phyloP scores from a whole-genome alignment of 2,797 vertebrate species.

The Denticeps clupeoides region DNA sequence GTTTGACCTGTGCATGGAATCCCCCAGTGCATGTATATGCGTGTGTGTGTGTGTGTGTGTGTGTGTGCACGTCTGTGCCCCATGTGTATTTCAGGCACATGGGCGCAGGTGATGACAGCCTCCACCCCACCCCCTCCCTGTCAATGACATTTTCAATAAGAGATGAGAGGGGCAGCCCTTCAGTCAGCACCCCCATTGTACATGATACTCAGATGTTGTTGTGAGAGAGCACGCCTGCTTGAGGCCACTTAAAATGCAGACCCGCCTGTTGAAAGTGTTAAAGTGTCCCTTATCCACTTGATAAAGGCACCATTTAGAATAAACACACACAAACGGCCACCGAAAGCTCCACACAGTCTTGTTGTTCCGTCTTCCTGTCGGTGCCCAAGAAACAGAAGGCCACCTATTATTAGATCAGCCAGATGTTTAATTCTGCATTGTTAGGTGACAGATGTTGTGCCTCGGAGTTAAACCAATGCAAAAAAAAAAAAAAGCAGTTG shows the following conservation, averaged over 20 bases:
- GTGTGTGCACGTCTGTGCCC: background rate
- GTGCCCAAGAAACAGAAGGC: background rate
- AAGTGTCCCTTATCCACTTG: no score
- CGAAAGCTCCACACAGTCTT: no score
- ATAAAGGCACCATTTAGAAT: no score
- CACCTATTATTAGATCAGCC: conserved; percentile 15
- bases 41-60: conserved; percentile 2
- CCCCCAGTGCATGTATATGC: background rate
- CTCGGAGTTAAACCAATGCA: conserved; percentile 5
- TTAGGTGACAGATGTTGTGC: conserved; percentile 18
- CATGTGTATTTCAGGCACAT: background rate
- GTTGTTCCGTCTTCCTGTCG: conserved; percentile 7
- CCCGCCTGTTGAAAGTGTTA: no score
- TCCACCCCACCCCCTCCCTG: no score
- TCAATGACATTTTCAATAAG: background rate
- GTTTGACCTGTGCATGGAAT: no score
- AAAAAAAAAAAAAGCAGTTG: conserved; percentile 22
- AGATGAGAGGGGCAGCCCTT: background rate
- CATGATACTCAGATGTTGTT: no score
- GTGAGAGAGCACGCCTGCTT: no score
- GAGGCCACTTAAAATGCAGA: no score
- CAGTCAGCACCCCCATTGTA: no score
- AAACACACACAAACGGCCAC: no score
- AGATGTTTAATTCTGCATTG: conserved; percentile 25
- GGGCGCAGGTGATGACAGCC: background rate